Evolutionary conservation across 2,113 vertebrate genomes (phyloP).

Genomic region (Arizona elegans): DNA sequence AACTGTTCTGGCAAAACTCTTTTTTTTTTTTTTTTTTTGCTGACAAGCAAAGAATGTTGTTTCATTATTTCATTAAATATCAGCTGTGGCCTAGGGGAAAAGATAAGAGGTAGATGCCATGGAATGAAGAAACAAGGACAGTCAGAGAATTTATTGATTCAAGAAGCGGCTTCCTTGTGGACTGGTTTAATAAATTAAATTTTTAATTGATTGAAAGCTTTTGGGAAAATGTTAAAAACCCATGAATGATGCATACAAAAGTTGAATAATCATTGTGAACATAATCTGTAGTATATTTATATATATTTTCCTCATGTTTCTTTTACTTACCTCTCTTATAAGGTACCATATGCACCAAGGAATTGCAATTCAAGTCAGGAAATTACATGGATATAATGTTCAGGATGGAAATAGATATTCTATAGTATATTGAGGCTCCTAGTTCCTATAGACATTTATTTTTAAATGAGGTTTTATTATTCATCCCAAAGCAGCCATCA

Average conservation of each 20-base stretch:
- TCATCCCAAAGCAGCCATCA: constrained; percentile 42
- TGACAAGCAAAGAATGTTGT: background rate
- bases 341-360: constrained; percentile 16
- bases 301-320: background rate
- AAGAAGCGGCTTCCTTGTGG: background rate
- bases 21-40: background rate
- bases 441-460: constrained; percentile 50
- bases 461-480: constrained; percentile 57
- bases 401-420: constrained; percentile 38
- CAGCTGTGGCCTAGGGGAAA: background rate
- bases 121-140: background rate
- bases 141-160: background rate
- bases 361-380: constrained; percentile 27
- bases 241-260: background rate
- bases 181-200: background rate
- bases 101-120: background rate
- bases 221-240: background rate
- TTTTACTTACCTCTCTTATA: background rate
- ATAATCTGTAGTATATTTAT: background rate
- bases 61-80: background rate
- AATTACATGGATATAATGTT: constrained; percentile 45
- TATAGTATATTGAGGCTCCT: constrained; percentile 48
- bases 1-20: background rate
- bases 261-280: background rate
- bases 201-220: constrained; percentile 21